These are phyloP conservation scores for Pseudeuparius sepicola DNA, from an alignment of 2,888 invertebrate genomes.

Conservation along the genomic window DNA sequence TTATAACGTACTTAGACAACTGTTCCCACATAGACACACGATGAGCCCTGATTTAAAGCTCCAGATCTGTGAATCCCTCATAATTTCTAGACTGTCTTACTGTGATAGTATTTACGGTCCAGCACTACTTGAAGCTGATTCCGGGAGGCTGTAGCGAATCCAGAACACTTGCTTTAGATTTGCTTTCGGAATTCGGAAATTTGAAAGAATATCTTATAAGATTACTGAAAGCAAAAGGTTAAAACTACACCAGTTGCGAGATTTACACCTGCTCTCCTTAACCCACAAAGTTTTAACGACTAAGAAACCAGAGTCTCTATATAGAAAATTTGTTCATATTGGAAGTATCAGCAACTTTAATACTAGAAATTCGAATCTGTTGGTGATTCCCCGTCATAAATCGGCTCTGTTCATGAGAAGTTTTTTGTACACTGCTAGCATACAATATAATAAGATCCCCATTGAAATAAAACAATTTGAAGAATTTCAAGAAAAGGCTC, in stretches of 20 bases:
- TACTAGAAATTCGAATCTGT: too few relatives aligned
- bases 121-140: not conserved
- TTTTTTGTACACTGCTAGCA: too few relatives aligned
- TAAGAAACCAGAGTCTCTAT: too few relatives aligned
- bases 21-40: not conserved
- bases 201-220: not conserved
- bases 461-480: too few relatives aligned
- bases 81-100: not conserved
- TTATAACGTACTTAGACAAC: conserved; percentile 1
- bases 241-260: not conserved
- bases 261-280: conserved; percentile 1
- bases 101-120: conserved; percentile 2
- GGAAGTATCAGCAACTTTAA: too few relatives aligned
- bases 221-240: not conserved
- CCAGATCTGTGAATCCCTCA: not conserved
- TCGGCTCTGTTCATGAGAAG: too few relatives aligned
- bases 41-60: conserved; percentile 1
- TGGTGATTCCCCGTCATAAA: too few relatives aligned
- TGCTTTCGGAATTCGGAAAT: conserved; percentile 1
- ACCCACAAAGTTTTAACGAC: too few relatives aligned
- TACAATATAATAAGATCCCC: too few relatives aligned
- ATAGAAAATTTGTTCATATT: too few relatives aligned
- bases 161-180: conserved; percentile 2
- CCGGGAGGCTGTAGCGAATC: not conserved
- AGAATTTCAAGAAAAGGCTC: too few relatives aligned